These are phyloP conservation scores for Pterobdella sp. DNA, from an alignment of 2,888 invertebrate species.

Conservation along the genomic window DNA sequence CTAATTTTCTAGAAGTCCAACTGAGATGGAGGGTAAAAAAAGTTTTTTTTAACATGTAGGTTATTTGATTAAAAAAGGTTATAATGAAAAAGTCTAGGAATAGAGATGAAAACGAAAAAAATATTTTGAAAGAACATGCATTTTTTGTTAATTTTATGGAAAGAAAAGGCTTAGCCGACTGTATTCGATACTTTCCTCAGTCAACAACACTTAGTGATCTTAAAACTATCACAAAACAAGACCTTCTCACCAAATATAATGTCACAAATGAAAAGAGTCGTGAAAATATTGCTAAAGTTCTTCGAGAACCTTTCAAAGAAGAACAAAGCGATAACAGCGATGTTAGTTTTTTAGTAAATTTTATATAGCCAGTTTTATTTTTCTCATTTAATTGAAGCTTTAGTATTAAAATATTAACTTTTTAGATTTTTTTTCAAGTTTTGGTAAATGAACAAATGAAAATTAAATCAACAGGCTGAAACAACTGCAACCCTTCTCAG, in stretches of 20 bases:
- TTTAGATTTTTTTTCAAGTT: too few relatives aligned
- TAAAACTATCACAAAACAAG: constrained; percentile 37
- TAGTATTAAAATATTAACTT: too few relatives aligned
- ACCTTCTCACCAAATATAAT: constrained; percentile 34
- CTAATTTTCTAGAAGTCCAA: too few relatives aligned
- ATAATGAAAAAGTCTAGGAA: constrained; percentile 19
- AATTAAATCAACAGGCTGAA: too few relatives aligned
- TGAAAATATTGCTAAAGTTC: constrained; percentile 34
- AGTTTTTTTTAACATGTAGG: too few relatives aligned
- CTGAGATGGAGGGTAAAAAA: too few relatives aligned
- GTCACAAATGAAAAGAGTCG: constrained; percentile 32
- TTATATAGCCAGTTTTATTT: too few relatives aligned
- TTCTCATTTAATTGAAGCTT: too few relatives aligned
- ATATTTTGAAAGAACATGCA: constrained; percentile 38
- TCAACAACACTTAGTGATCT: constrained; percentile 46
- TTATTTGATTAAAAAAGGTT: not conserved
- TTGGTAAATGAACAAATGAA: too few relatives aligned
- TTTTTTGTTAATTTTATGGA: constrained; percentile 46
- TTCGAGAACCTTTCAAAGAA: constrained; percentile 34
- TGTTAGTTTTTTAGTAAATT: not conserved
- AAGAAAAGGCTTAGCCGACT: constrained; percentile 42
- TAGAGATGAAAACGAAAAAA: constrained; percentile 32
- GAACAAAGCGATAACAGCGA: constrained; percentile 34
- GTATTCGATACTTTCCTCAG: constrained; percentile 46
- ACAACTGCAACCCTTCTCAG: too few relatives aligned